phyloP scores from a whole-genome alignment of 2,888 invertebrate genomes.

The Odontocolon sp. region DNA sequence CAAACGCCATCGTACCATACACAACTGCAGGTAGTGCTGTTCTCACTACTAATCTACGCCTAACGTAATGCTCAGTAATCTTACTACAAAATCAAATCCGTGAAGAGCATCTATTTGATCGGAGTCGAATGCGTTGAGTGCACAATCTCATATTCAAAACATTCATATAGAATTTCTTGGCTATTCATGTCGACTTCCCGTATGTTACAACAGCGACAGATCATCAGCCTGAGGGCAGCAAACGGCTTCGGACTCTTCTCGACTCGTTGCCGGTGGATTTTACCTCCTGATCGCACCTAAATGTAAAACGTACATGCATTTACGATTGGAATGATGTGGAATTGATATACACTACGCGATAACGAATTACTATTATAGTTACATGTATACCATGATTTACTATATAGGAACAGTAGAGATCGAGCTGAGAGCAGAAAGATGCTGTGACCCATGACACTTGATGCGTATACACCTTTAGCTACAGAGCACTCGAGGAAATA shows the following conservation, averaged over 20 bases:
- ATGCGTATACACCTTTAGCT: constrained; percentile 33
- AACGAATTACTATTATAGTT: constrained; percentile 3
- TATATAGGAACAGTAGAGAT: constrained; percentile 24
- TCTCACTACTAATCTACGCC: background rate
- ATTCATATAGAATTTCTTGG: background rate
- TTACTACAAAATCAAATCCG: background rate
- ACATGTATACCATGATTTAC: background rate
- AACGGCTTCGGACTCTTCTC: constrained; percentile 25
- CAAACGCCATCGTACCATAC: no score
- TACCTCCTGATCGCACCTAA: background rate
- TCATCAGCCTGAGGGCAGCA: constrained; percentile 37
- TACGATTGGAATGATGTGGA: constrained; percentile 45
- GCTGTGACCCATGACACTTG: constrained; percentile 52
- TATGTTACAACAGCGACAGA: constrained; percentile 49
- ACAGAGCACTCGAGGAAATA: constrained; percentile 48
- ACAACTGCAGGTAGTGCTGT: background rate
- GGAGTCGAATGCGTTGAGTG: background rate
- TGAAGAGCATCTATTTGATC: background rate
- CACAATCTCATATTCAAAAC: constrained; percentile 12
- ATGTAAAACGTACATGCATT: constrained; percentile 36
- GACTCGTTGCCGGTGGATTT: background rate
- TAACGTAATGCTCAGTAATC: background rate
- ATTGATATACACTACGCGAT: background rate
- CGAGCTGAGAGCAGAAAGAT: constrained; percentile 42
- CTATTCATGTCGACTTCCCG: constrained; percentile 38